A percentile compares a stretch with the other conserved stretches of the same genome.
These are phyloP conservation scores for Ptychochromis oligacanthus DNA, from an alignment of 2,113 vertebrate species.

Conservation along the genomic window DNA sequence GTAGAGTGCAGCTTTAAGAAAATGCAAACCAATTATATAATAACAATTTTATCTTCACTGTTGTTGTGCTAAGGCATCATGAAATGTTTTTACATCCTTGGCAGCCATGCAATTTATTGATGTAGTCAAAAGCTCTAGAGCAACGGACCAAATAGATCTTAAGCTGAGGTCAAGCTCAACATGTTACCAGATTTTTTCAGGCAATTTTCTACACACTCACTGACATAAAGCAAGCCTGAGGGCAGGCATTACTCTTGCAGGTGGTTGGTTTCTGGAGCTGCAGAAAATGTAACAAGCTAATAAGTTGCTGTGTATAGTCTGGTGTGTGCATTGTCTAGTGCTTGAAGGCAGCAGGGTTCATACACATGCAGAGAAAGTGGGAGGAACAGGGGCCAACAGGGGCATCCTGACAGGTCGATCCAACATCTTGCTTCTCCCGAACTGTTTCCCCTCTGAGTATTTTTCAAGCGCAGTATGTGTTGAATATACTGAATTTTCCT, in stretches of 20 bases:
- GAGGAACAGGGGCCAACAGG: neutral
- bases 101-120: neutral
- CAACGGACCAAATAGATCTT: neutral
- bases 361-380: neutral
- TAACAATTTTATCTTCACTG: neutral
- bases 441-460: neutral
- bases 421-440: neutral
- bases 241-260: slow-evolving; percentile 2
- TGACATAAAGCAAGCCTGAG: neutral
- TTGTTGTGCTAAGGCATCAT: neutral
- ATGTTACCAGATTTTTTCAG: neutral
- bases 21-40: neutral
- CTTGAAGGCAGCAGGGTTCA: neutral
- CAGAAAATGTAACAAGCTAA: neutral
- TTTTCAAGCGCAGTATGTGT: neutral
- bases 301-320: neutral
- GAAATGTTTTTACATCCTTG: neutral
- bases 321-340: neutral
- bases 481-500: neutral
- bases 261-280: slow-evolving; percentile 8
- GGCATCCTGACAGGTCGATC: neutral
- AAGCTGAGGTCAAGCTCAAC: neutral
- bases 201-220: neutral
- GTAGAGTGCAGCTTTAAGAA: no score
- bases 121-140: neutral